Evolutionary conservation across 2,797 vertebrate genomes (phyloP).

Genomic region (Nyctibius grandis): DNA sequence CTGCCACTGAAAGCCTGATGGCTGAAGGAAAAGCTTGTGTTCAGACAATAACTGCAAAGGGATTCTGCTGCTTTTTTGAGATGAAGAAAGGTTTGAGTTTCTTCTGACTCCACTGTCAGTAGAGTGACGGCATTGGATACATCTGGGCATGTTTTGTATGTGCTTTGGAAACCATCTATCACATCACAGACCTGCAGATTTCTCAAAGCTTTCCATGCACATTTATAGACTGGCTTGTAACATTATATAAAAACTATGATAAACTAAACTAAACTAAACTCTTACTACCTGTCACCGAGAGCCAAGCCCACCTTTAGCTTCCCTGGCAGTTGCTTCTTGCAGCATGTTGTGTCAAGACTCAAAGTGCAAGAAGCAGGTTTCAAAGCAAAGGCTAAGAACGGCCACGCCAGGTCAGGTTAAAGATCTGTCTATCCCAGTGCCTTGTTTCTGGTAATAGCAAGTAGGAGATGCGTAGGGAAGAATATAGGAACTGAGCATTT

Average conservation of each 20-base stretch:
- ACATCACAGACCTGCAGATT: background rate
- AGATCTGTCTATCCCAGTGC: background rate
- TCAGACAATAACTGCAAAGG: background rate
- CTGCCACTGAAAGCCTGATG: background rate
- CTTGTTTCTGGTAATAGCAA: background rate
- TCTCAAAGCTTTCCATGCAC: background rate
- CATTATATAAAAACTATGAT: rapidly evolving
- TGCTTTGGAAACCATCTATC: background rate
- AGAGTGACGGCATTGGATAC: background rate
- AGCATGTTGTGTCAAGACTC: background rate
- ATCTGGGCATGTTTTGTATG: background rate
- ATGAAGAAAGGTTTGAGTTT: background rate
- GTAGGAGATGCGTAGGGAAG: background rate
- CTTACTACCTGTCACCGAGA: background rate
- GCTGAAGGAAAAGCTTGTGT: background rate
- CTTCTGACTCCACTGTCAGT: background rate
- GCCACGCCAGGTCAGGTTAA: background rate
- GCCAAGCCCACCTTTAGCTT: background rate
- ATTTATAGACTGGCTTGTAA: background rate
- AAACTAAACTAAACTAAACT: background rate
- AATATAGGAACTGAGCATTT: background rate
- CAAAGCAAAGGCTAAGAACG: background rate
- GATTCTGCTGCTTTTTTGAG: background rate
- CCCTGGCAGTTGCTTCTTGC: background rate
- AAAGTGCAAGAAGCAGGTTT: background rate